Conservation (phyloP, 2,888 invertebrate genomes). For the Gryllus longicercus region DNA sequence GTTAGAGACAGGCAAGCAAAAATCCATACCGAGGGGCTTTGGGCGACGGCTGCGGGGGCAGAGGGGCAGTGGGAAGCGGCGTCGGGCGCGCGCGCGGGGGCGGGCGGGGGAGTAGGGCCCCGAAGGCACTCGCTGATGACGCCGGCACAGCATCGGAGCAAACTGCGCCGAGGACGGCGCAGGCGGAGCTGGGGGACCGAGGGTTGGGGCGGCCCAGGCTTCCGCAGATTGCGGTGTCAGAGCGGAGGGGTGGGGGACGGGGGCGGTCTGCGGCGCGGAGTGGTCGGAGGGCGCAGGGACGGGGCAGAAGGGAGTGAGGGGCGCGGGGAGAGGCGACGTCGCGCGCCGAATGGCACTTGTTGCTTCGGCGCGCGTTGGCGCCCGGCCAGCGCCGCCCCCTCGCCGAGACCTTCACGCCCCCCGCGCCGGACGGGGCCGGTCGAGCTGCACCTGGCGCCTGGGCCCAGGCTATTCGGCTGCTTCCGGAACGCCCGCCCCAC, state of each 20-base stretch:
- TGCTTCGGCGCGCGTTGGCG: not conserved
- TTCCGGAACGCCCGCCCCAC: too few species aligned
- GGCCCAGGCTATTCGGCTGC: too few species aligned
- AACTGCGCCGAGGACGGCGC: not conserved
- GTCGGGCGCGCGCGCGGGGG: too few species aligned
- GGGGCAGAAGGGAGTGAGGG: not conserved
- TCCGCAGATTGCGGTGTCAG: not conserved
- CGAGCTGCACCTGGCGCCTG: too few species aligned
- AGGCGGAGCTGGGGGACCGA: not conserved
- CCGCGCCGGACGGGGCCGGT: too few species aligned
- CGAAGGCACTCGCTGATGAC: too few species aligned
- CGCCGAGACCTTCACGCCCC: not conserved
- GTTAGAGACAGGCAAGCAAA: not conserved
- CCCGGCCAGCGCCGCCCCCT: not conserved
- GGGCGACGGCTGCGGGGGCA: too few species aligned
- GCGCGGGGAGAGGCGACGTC: not conserved
- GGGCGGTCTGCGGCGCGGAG: not conserved
- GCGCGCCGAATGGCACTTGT: not conserved
- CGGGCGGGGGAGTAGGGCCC: too few species aligned
- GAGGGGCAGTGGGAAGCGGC: too few species aligned
- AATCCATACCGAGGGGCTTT: not conserved
- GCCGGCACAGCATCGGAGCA: not conserved
- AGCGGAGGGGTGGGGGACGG: not conserved
- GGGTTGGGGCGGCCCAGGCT: not conserved
- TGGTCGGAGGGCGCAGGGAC: not conserved